A percentile compares a stretch with the other conserved stretches of the same genome.
Evolutionary conservation across 2,113 vertebrate genomes (phyloP).

Genomic region (Amphilophus citrinellus): DNA sequence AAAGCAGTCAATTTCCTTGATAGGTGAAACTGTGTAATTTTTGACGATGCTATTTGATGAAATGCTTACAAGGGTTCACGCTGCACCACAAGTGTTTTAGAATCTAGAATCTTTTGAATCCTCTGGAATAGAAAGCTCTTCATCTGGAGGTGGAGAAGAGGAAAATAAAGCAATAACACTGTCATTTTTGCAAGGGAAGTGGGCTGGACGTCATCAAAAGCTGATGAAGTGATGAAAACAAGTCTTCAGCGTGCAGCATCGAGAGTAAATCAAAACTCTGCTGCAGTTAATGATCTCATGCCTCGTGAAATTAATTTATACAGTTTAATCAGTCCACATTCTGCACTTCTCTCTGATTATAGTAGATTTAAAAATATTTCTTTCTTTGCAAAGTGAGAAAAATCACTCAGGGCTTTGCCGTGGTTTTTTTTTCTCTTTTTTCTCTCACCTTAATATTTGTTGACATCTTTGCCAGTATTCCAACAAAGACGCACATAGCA

Average conservation of each 20-base stretch:
- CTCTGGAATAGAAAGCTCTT: not conserved
- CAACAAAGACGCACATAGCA: not conserved
- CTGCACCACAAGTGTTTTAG: no score
- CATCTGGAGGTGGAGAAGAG: not conserved
- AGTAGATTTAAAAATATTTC: constrained; percentile 4
- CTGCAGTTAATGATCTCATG: constrained; percentile 26
- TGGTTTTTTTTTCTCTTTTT: not conserved
- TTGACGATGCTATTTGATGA: not conserved
- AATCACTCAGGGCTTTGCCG: not conserved
- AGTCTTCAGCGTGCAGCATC: constrained; percentile 14
- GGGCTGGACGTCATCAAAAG: constrained; percentile 36
- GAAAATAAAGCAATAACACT: constrained; percentile 57
- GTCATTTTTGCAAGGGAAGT: constrained; percentile 29
- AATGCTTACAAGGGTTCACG: not conserved
- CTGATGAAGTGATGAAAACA: constrained; percentile 33
- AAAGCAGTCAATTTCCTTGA: not conserved
- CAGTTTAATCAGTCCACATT: constrained; percentile 41
- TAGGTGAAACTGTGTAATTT: not conserved
- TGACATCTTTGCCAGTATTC: not conserved
- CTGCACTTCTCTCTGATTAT: constrained; percentile 21
- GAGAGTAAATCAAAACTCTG: constrained; percentile 57
- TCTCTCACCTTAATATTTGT: not conserved
- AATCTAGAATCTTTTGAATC: no score
- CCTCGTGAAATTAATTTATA: constrained; percentile 43
- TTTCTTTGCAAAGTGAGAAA: constrained; percentile 4